Evolutionary conservation across 2,113 vertebrate species (phyloP).

Genomic region (Heterocephalus glaber): DNA sequence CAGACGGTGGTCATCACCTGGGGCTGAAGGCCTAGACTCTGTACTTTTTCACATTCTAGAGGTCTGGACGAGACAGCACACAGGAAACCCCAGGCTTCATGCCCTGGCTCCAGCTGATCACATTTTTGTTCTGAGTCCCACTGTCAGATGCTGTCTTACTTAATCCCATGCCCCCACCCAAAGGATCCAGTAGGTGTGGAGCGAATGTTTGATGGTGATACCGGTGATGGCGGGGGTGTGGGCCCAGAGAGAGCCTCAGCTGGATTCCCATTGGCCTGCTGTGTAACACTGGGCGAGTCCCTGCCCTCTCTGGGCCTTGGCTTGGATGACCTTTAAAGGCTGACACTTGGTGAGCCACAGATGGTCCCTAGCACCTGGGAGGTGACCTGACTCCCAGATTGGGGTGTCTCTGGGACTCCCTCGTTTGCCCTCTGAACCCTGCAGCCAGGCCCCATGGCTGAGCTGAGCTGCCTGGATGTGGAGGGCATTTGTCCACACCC

Average conservation of each 20-base stretch:
- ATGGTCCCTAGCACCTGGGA: not conserved
- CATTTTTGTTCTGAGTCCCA: not conserved
- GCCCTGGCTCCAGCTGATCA: not conserved
- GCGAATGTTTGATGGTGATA: not conserved
- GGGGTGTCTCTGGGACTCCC: not conserved
- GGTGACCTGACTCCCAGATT: not conserved
- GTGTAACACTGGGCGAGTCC: not conserved
- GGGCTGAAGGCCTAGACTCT: not conserved
- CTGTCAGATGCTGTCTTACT: not conserved
- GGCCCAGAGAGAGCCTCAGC: not conserved
- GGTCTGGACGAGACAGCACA: not conserved
- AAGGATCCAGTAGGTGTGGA: not conserved
- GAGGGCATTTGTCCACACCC: not conserved
- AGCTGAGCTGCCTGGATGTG: too few relatives aligned
- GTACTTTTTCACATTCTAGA: not conserved
- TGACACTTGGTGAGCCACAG: not conserved
- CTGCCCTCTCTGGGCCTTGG: not conserved
- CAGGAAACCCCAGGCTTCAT: not conserved
- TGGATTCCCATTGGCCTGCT: not conserved
- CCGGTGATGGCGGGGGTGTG: not conserved
- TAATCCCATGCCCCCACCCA: not conserved
- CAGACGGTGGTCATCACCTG: fast-evolving
- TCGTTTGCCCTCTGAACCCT: not conserved
- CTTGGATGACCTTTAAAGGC: not conserved
- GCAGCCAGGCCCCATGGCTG: not conserved